A percentile compares a stretch with the other conserved stretches of the same genome.
phyloP scores from a whole-genome alignment of 2,797 vertebrate genomes.

The Hylomyscus alleni region DNA sequence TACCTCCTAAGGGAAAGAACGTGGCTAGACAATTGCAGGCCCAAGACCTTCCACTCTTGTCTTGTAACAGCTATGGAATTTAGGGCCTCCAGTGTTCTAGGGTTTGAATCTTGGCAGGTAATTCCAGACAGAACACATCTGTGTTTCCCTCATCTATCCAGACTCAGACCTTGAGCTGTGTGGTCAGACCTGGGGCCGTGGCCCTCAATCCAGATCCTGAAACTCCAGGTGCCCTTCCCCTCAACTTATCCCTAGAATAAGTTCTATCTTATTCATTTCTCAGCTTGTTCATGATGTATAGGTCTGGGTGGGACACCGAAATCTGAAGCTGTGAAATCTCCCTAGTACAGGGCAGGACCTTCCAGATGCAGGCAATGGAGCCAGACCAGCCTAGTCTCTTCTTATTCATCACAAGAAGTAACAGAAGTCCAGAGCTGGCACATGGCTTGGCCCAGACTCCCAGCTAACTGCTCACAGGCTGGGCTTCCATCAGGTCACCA shows the following conservation, averaged over 20 bases:
- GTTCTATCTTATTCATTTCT: background rate
- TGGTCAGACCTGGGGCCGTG: background rate
- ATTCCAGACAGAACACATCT: background rate
- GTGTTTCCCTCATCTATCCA: background rate
- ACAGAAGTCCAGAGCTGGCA: background rate
- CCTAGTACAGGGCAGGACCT: background rate
- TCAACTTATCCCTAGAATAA: background rate
- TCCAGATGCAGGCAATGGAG: background rate
- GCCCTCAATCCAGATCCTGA: background rate
- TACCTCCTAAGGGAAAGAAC: background rate
- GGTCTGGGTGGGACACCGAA: background rate
- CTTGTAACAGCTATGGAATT: background rate
- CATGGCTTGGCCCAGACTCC: background rate
- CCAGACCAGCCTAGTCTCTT: background rate
- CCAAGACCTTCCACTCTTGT: background rate
- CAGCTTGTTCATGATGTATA: background rate
- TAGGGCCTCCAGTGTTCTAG: background rate
- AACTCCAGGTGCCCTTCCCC: rapidly evolving
- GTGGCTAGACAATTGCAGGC: background rate
- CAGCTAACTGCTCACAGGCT: background rate
- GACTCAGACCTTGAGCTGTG: background rate
- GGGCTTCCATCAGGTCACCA: background rate
- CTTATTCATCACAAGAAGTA: background rate
- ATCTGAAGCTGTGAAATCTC: background rate
- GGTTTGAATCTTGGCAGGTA: background rate